Conservation (phyloP, 2,888 invertebrate species). For the Agelastica alni region DNA sequence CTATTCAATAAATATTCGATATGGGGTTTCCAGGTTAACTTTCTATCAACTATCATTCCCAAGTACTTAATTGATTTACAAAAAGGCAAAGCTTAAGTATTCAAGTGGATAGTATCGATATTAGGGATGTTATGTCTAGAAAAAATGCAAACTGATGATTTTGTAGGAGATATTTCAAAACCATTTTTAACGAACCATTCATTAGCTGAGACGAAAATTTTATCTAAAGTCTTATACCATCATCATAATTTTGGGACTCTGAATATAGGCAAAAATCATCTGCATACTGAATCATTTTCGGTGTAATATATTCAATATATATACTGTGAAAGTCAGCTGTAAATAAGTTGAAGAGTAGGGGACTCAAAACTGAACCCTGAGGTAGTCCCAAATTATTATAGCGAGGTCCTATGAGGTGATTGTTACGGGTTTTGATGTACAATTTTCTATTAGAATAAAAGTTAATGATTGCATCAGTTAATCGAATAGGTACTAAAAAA, state of each 20-base stretch:
- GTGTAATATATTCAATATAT: background rate
- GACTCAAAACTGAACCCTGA: too few relatives aligned
- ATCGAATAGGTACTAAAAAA: background rate
- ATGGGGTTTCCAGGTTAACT: too few relatives aligned
- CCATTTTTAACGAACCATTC: too few relatives aligned
- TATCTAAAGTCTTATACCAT: too few relatives aligned
- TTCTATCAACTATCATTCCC: background rate
- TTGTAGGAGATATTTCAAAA: too few relatives aligned
- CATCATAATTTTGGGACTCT: too few relatives aligned
- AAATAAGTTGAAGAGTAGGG: background rate
- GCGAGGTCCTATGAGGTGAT: constrained; percentile 5
- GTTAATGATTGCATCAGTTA: background rate
- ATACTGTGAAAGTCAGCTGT: background rate
- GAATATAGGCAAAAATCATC: background rate
- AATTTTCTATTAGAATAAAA: background rate
- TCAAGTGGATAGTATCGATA: background rate
- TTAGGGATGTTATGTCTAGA: too few relatives aligned
- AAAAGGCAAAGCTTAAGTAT: background rate
- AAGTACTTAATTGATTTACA: background rate
- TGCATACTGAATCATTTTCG: background rate
- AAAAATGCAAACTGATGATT: too few relatives aligned
- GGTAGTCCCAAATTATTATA: too few relatives aligned
- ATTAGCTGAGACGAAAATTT: too few relatives aligned
- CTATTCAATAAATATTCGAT: background rate
- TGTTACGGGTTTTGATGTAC: constrained; percentile 2